Evolutionary conservation across 2,797 vertebrate species (phyloP), one percentile per base, ranked within the genome.

Genomic region (Aphelocoma californica): DNA sequence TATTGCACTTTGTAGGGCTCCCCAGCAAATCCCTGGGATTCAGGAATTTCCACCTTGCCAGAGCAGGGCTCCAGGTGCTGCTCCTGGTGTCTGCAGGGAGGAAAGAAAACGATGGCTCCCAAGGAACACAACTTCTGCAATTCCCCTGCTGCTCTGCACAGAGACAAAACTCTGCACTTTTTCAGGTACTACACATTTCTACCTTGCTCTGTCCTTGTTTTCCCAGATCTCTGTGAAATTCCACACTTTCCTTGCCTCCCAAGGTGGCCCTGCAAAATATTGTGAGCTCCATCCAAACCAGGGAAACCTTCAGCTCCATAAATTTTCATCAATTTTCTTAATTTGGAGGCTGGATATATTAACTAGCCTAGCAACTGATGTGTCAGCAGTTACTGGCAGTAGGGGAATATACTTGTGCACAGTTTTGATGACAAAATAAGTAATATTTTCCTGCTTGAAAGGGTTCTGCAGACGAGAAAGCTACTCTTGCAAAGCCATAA

Each of bases 361-460:
- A 44, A 81, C 70, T 69, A 64, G 32, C 34, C 53, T 16, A 92
- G 48, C 26, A 78, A 36, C 9, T 73, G 38, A 16, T 23, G 11
- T 61, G 64, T 75, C 71, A 69, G 74, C 42, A 88, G 21, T 44
- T 88, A 31, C 12, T 67, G 54, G 12, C 47, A 57, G 19, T 40
- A 47, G 75, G 73, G 18, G 34, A 74, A 56, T 71, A n/a, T 7
- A 70, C 7, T 72, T 5, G 3, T 57, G 48, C 9, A 45, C 18
- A 28, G 36, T 74, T 90, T 62, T 81, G 66, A 86, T 80, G 67
- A 26, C 42, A 81, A 95, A 95, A 70, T 56, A 77, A 66, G 6
- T 70, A 62, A 31, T 25, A 48, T 67, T 80, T 81, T 82, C 53
- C 48, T 93, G n/a, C 38, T 70, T 84, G 56, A 81, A 75, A 69